These are phyloP conservation scores for Plebejus argus DNA, from an alignment of 2,888 invertebrate genomes.

Conservation along the genomic window DNA sequence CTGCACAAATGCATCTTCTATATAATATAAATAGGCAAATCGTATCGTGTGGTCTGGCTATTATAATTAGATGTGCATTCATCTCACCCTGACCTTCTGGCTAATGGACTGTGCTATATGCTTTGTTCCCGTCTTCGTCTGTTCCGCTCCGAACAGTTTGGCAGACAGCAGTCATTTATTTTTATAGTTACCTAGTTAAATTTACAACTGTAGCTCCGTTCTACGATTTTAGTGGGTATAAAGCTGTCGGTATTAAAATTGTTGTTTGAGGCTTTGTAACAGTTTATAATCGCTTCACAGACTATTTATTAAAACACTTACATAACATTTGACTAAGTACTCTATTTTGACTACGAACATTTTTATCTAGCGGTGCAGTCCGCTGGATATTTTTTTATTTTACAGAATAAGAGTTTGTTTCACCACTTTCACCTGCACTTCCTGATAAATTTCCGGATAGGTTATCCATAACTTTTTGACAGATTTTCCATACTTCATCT, in stretches of 20 bases:
- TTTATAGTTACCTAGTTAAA: not conserved
- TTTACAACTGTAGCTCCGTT: not conserved
- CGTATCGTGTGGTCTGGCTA: not conserved
- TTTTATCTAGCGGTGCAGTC: not conserved
- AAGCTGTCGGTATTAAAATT: not conserved
- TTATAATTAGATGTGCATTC: constrained; percentile 3
- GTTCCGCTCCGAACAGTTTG: constrained; percentile 1
- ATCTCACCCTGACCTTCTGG: constrained; percentile 24
- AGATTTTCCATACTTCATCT: too few species aligned
- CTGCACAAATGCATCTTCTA: not conserved
- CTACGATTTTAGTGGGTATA: not conserved
- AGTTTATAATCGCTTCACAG: not conserved
- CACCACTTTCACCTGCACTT: too few species aligned
- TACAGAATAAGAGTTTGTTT: too few species aligned
- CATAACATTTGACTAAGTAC: not conserved
- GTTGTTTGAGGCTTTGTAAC: not conserved
- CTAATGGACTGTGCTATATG: constrained; percentile 17
- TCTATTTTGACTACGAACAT: not conserved
- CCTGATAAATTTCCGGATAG: too few species aligned
- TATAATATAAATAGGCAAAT: not conserved
- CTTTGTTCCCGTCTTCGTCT: constrained; percentile 20
- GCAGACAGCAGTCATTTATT: not conserved
- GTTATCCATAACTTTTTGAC: too few species aligned
- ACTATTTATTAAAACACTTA: not conserved
- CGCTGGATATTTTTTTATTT: too few species aligned